Base-by-base conservation (phyloP, 2,888 invertebrate species). In the Andrena trimmerana region DNA sequence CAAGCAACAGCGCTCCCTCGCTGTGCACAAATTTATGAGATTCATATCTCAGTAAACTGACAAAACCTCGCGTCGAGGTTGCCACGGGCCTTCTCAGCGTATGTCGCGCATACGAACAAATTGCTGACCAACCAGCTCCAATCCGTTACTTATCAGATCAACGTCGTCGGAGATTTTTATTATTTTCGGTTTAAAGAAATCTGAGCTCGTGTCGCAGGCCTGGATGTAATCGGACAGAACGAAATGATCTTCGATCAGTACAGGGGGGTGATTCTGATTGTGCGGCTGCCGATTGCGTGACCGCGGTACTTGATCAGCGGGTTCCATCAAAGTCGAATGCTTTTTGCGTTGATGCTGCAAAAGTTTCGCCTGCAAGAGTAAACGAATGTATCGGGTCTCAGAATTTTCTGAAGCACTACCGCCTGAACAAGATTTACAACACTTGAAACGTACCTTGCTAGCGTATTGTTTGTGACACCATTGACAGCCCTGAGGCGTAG, bases 401-500 rank as follows among this genome's bases (percentile, higher is more conserved):
- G 8, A 13, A 24, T 57, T 8, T n/a, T 20, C 20, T 2, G 10
- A 24, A 36, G 13, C 5, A 57, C n/a, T 48, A 0, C 10, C 27
- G 31, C 5, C 13, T 2, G 1, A 2, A 8, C 13, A 0, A 31
- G 27, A 42, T 10, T 31, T 6, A 20, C 20, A 0, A 8, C 2
- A 50, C 48, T 48, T 48, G 6, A 1, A 0, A 78, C 67, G 95
- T 31, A 96, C 96, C 89, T 97, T 96, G 89, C 97, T 97, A 31
- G 97, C 97, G 94, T 98, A 98, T 94, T 98, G 98, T 86, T 97
- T 97, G 93, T 97, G 97, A 92, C 98, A 98, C 95, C 96, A 97
- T 76, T 95, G 95, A 92, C 97, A 97, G 62, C 95, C 95, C 90
- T 97, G 97, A 0, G 97, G 97, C 86, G 95, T 95, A 0, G 96